Percentiles rank a stretch among this genome's conserved stretches.
phyloP scores from a whole-genome alignment of 1,140 invertebrate species.

The Micrasema longulum region DNA sequence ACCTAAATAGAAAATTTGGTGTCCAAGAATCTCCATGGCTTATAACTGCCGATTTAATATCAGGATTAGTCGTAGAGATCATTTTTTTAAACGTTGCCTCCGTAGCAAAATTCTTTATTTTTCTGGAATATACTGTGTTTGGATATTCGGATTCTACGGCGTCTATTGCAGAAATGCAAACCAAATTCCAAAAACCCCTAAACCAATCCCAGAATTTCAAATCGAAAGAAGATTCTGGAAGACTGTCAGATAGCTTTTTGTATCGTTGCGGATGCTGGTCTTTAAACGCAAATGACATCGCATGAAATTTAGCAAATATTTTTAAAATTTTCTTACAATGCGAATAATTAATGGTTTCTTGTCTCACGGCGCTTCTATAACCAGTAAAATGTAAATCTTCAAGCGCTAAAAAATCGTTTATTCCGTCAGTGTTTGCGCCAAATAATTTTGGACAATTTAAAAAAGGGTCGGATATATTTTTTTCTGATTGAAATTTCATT shows the following conservation, averaged over 20 bases:
- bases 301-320: slow-evolving; percentile 76
- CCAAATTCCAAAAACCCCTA: slow-evolving; percentile 68
- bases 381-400: slow-evolving; percentile 72
- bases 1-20: slow-evolving; percentile 76
- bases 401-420: slow-evolving; percentile 74
- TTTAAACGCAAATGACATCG: slow-evolving; percentile 75
- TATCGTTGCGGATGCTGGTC: slow-evolving; percentile 73
- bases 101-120: slow-evolving; percentile 68
- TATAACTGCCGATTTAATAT: slow-evolving; percentile 67
- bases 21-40: slow-evolving; percentile 81
- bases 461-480: slow-evolving; percentile 65
- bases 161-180: slow-evolving; percentile 70
- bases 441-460: slow-evolving; percentile 70
- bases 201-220: slow-evolving; percentile 74
- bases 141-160: slow-evolving; percentile 74
- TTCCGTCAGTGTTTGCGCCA: slow-evolving; percentile 69
- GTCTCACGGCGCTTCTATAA: slow-evolving; percentile 66
- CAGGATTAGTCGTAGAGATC: slow-evolving; percentile 57
- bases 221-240: slow-evolving; percentile 72
- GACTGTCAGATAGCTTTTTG: slow-evolving; percentile 59
- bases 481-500: slow-evolving; percentile 62
- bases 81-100: slow-evolving; percentile 62
- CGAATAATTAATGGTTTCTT: slow-evolving; percentile 67
- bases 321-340: slow-evolving; percentile 69
- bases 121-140: slow-evolving; percentile 68